phyloP scores from a whole-genome alignment of 2,113 vertebrate genomes.

The Aspidoscelis tigris region DNA sequence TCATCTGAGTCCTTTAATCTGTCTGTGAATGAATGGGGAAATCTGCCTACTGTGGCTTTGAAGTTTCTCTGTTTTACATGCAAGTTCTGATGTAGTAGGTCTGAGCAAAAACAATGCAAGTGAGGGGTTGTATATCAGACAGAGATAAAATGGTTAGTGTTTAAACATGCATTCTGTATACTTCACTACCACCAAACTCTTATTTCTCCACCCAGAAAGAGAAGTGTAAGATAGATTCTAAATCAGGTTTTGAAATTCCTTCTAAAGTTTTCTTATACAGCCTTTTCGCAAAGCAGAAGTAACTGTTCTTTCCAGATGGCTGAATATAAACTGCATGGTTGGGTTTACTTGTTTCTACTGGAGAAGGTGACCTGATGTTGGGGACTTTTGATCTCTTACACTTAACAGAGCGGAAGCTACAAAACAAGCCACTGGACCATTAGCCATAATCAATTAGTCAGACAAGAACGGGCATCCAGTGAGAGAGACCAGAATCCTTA shows the following conservation, averaged over 20 bases:
- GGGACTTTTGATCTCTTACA: slow-evolving; percentile 36
- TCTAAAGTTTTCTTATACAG: not conserved
- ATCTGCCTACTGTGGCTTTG: no score
- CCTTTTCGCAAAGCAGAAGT: not conserved
- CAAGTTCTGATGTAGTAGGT: not conserved
- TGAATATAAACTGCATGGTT: slow-evolving; percentile 14
- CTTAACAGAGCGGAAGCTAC: slow-evolving; percentile 44
- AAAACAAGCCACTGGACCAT: slow-evolving; percentile 16
- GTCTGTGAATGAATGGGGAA: no score
- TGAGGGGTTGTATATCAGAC: not conserved
- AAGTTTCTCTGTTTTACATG: no score
- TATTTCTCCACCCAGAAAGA: not conserved
- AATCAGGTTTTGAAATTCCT: not conserved
- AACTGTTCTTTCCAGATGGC: slow-evolving; percentile 2
- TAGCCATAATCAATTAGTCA: slow-evolving; percentile 53
- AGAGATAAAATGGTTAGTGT: not conserved
- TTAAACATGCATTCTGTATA: not conserved
- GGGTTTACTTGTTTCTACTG: slow-evolving; percentile 17
- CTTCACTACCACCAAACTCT: not conserved
- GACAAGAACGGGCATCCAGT: slow-evolving; percentile 40
- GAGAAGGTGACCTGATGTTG: slow-evolving; percentile 19
- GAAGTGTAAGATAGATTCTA: not conserved
- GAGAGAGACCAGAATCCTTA: slow-evolving; percentile 58
- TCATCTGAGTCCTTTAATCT: no score
- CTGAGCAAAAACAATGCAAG: not conserved